A percentile compares a stretch with the other conserved stretches of the same genome.
These are phyloP conservation scores for Chrosomus eos DNA, from an alignment of 2,797 vertebrate species.

Conservation along the genomic window DNA sequence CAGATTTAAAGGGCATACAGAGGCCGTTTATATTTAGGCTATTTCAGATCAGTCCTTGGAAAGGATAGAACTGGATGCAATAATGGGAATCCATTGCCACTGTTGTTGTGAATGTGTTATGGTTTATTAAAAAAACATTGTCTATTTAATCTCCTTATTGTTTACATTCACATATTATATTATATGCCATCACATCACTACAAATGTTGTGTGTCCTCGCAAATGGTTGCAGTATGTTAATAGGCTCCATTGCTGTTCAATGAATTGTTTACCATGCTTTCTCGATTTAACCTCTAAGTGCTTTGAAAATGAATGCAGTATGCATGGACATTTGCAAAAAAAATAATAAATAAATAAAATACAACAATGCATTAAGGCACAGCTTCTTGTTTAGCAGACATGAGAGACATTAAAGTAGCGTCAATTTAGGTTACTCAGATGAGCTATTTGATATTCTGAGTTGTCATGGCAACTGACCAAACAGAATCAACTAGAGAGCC, in stretches of 20 bases:
- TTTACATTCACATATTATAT: neutral
- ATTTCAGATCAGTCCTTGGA: neutral
- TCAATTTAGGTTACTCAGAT: neutral
- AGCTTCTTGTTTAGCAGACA: slow-evolving; percentile 47
- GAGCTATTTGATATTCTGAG: neutral
- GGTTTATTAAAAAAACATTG: neutral
- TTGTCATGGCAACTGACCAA: neutral
- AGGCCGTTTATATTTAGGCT: neutral
- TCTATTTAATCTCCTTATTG: neutral
- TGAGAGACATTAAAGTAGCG: neutral
- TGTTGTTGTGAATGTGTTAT: neutral
- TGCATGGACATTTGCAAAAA: slow-evolving; percentile 5
- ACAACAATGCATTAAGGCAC: neutral
- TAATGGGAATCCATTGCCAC: neutral
- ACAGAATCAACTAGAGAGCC: neutral
- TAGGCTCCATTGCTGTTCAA: slow-evolving; percentile 33
- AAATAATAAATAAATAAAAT: neutral
- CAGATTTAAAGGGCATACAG: slow-evolving; percentile 17
- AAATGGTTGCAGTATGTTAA: slow-evolving; percentile 11
- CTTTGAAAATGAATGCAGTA: slow-evolving; percentile 20
- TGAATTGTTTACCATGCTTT: slow-evolving; percentile 43
- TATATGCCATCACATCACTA: neutral
- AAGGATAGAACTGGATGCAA: neutral
- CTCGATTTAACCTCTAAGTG: slow-evolving; percentile 10
- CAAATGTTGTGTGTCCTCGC: slow-evolving; percentile 32